Percentiles rank a stretch among this genome's conserved stretches.
These are phyloP conservation scores for Chaetops frenatus DNA, from an alignment of 2,113 vertebrate species.

Conservation along the genomic window DNA sequence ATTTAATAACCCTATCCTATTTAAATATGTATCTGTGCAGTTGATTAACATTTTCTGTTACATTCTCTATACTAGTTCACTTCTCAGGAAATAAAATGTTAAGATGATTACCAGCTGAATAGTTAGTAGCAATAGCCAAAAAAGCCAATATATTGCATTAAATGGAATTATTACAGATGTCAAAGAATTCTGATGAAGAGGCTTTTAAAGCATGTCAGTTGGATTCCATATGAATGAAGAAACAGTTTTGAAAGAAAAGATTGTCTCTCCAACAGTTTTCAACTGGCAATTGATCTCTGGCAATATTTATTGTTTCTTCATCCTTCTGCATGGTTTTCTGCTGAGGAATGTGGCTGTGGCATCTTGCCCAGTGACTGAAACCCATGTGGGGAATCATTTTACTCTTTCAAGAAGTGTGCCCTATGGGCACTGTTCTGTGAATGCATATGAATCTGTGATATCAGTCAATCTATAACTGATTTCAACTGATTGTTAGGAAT, in stretches of 20 bases:
- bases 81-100: not conserved
- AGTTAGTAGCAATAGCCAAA: not conserved
- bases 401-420: not conserved
- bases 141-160: not conserved
- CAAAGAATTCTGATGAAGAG: not conserved
- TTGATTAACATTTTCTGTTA: not conserved
- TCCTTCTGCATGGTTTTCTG: not conserved
- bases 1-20: not conserved
- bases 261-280: not conserved
- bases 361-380: not conserved
- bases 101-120: not conserved
- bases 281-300: not conserved
- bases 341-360: not conserved
- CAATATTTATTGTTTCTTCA: not conserved
- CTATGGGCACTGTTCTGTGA: not conserved
- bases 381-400: not conserved
- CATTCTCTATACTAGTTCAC: not conserved
- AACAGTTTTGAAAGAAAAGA: not conserved
- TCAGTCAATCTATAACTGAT: not conserved
- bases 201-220: not conserved
- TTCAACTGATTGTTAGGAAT: not conserved
- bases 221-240: not conserved
- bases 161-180: not conserved
- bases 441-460: not conserved
- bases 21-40: not conserved